Conservation (phyloP, 2,888 invertebrate species). For the Neocrepidodera transversa region DNA sequence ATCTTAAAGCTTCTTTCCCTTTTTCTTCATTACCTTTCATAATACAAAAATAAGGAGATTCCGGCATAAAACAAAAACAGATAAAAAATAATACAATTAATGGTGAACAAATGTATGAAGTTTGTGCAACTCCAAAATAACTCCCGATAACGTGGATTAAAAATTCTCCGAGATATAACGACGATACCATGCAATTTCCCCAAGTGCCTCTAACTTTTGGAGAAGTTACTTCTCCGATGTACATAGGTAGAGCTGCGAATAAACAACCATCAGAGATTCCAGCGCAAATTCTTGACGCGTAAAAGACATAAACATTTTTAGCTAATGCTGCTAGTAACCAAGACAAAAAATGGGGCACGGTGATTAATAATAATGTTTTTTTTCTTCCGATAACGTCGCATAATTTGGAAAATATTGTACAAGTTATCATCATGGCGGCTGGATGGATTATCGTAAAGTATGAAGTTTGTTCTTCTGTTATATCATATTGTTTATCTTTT, state of each 20-base stretch:
- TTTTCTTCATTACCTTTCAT: constrained; percentile 44
- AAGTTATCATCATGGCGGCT: constrained; percentile 43
- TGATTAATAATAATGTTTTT: constrained; percentile 45
- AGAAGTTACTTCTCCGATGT: constrained; percentile 51
- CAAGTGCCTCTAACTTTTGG: constrained; percentile 51
- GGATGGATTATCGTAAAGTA: constrained; percentile 53
- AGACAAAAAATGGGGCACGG: constrained; percentile 46
- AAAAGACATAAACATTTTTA: constrained; percentile 48
- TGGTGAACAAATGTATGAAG: constrained; percentile 66
- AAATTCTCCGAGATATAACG: constrained; percentile 48
- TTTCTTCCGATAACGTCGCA: constrained; percentile 51
- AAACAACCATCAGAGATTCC: constrained; percentile 49
- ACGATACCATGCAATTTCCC: constrained; percentile 48
- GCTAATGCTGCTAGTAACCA: constrained; percentile 46
- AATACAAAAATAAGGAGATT: constrained; percentile 56
- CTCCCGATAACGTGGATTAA: constrained; percentile 61
- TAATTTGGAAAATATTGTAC: constrained; percentile 45
- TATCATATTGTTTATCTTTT: constrained; percentile 47
- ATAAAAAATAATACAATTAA: constrained; percentile 66
- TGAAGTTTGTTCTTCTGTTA: constrained; percentile 52
- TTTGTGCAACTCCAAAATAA: constrained; percentile 62
- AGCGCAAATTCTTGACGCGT: constrained; percentile 46
- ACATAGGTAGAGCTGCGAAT: constrained; percentile 48
- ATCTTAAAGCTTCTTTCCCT: constrained; percentile 44
- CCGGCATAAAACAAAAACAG: constrained; percentile 68